Evolutionary conservation across 2,113 vertebrate species (phyloP).

Genomic region (Pandion haliaetus): DNA sequence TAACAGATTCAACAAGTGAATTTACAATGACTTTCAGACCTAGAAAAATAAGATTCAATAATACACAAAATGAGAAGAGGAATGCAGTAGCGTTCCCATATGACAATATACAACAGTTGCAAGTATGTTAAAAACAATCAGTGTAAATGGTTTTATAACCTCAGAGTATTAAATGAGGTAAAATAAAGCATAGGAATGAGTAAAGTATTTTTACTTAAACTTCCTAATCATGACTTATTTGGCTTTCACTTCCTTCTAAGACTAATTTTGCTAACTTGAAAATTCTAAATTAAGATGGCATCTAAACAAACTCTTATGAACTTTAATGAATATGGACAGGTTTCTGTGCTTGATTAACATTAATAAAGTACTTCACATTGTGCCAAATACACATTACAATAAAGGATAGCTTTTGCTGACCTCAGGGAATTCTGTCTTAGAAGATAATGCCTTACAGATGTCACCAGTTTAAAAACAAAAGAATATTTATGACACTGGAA

Average conservation of each 20-base stretch:
- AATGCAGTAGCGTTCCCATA: neutral
- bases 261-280: neutral
- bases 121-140: neutral
- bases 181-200: neutral
- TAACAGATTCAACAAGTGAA: conserved; percentile 92
- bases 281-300: neutral
- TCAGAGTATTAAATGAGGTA: neutral
- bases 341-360: neutral
- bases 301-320: neutral
- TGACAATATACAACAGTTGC: neutral
- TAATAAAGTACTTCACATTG: neutral
- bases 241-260: neutral
- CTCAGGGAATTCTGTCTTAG: neutral
- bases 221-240: neutral
- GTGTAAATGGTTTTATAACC: neutral
- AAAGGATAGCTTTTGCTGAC: neutral
- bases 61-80: neutral
- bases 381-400: neutral
- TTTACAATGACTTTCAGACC: conserved; percentile 94
- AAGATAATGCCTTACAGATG: neutral
- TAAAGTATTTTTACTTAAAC: neutral
- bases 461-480: neutral
- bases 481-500: neutral
- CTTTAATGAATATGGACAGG: neutral
- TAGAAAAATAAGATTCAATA: conserved; percentile 41